Evolutionary conservation across 2,797 vertebrate genomes (phyloP).

Genomic region (Calcarius lapponicus): DNA sequence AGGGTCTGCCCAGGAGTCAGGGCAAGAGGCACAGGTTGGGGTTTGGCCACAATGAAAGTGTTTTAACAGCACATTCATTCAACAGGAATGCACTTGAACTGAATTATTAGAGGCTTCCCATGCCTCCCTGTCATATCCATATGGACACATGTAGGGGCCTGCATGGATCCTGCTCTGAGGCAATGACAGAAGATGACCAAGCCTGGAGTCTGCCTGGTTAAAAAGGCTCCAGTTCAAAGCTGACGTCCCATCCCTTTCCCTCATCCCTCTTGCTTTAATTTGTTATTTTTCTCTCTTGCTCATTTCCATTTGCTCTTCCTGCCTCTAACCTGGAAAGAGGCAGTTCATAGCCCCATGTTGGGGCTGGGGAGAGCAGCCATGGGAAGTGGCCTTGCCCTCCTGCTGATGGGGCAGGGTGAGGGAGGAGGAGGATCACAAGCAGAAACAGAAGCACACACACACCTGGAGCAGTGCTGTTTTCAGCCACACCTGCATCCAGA

Average conservation of each 20-base stretch:
- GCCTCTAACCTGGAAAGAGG: background rate
- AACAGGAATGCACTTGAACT: slow-evolving; percentile 24
- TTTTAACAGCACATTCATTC: background rate
- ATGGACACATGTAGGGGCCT: background rate
- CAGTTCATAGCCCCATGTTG: background rate
- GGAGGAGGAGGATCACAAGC: background rate
- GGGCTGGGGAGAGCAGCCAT: background rate
- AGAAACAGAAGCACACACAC: background rate
- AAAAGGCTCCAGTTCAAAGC: slow-evolving; percentile 7
- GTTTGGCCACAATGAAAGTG: background rate
- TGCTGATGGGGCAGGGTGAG: background rate
- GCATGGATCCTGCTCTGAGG: background rate
- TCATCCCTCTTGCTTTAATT: background rate
- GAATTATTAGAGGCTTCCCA: slow-evolving; percentile 17
- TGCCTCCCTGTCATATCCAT: background rate
- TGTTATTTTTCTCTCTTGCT: background rate
- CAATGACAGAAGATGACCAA: background rate
- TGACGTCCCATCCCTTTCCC: background rate
- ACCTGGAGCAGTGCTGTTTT: background rate
- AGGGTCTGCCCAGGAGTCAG: background rate
- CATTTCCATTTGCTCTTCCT: background rate
- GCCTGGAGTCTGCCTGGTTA: background rate
- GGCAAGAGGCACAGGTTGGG: background rate
- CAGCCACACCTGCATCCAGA: background rate
- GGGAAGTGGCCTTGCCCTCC: background rate